Evolutionary conservation across 2,888 invertebrate species (phyloP), one percentile per base, ranked within the genome.

Genomic region (Netelia melanura): DNA sequence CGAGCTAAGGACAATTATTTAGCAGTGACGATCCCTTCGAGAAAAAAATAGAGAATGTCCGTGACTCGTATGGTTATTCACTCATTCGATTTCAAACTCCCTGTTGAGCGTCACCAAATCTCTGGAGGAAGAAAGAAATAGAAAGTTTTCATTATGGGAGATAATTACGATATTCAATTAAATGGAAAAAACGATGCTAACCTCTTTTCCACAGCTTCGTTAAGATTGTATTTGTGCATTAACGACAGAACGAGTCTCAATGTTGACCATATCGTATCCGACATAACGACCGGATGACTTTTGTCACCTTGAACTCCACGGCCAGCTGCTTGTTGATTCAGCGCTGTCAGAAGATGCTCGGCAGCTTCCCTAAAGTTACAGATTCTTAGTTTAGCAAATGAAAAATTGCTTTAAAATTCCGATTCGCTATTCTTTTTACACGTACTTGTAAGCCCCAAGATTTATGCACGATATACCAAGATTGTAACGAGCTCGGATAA

Each of bases 391-490:
- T 48, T 48, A 48, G 2, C 48, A 14, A 3, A 8, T 11, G 43
- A 11, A 52, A 17, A 62, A 21, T 9, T 30, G 14, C 25, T 54
- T 17, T 3, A 54, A 52, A 25, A 21, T 2, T 11, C 61, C 3
- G 9, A 10, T 43, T 3, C 38, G 21, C 10, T 25, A 0, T 23
- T 17, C 79, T 52, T 17, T 77, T 17, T 30, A 64, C 52, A 86
- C 90, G 89, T 89, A 96, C 96, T 94, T 95, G 92, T 99, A 97
- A 64, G 98, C 98, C 89, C 97, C 97, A 65, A 99, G 95, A 94
- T 99, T 99, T 94, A 99, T 98, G 93, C 99, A 99, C 83, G 98
- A 98, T 78, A 99, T 99, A 38, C 99, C 99, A 82, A 99, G 97
- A 95, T 99, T 99, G 93, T 99, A 99, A 84, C 99, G 96, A 8